Conservation (phyloP, 2,113 vertebrate genomes). For the Eonycteris spelaea region DNA sequence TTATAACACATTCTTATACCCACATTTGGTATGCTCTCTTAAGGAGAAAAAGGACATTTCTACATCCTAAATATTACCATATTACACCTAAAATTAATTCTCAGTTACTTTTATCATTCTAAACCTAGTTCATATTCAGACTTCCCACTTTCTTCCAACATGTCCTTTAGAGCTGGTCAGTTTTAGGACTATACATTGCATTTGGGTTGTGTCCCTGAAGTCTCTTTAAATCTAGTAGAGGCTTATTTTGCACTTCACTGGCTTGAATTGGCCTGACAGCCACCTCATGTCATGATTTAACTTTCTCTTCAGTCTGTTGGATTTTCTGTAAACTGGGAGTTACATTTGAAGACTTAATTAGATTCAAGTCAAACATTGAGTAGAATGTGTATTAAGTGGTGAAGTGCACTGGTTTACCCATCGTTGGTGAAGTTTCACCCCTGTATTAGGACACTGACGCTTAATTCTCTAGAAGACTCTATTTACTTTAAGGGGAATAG, state of each 20-base stretch:
- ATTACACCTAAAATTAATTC: neutral
- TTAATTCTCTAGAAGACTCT: neutral
- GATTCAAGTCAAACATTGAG: neutral
- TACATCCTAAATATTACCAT: neutral
- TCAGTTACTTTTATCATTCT: neutral
- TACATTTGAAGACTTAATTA: neutral
- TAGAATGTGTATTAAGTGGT: neutral
- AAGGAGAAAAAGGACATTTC: neutral
- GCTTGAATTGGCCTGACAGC: neutral
- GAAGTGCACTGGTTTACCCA: neutral
- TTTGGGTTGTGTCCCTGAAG: neutral
- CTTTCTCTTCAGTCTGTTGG: neutral
- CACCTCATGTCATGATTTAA: neutral
- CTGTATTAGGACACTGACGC: neutral
- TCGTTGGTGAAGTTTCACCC: neutral
- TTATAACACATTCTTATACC: neutral
- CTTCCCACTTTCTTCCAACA: neutral
- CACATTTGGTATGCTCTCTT: neutral
- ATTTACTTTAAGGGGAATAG: neutral
- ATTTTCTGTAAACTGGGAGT: conserved; percentile 14
- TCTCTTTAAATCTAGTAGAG: neutral
- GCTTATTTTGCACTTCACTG: neutral
- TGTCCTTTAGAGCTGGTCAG: neutral
- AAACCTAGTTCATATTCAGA: neutral
- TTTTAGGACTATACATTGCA: neutral